These are phyloP conservation scores for Rhizoglyphus robini DNA, from an alignment of 1,140 invertebrate genomes.

Conservation along the genomic window DNA sequence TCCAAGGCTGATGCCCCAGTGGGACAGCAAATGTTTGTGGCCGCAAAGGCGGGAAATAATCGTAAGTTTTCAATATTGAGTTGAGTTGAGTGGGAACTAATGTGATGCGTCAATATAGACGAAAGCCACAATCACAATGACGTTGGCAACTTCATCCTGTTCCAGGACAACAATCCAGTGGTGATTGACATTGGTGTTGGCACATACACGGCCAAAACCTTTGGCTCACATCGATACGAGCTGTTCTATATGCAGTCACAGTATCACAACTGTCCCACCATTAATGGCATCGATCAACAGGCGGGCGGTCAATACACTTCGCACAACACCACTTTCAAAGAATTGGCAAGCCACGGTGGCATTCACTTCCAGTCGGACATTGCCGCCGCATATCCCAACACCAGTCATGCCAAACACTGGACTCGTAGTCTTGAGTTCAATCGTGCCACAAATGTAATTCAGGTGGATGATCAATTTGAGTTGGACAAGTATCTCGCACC, in stretches of 20 bases:
- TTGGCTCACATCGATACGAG: not conserved
- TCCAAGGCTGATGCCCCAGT: not conserved
- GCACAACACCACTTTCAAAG: not conserved
- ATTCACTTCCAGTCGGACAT: not conserved
- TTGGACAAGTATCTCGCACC: not conserved
- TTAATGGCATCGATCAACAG: not conserved
- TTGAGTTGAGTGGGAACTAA: too few relatives aligned
- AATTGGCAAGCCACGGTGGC: not conserved
- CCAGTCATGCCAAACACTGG: not conserved
- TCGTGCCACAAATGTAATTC: not conserved
- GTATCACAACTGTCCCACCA: too few relatives aligned
- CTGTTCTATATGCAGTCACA: too few relatives aligned
- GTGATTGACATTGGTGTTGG: too few relatives aligned
- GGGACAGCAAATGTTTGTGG: not conserved
- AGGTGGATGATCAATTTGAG: not conserved
- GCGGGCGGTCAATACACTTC: not conserved
- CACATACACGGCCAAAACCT: conserved; percentile 4
- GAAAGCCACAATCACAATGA: conserved; percentile 15
- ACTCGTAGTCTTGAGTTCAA: not conserved
- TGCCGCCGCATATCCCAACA: not conserved
- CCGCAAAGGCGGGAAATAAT: conserved; percentile 6
- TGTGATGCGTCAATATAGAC: too few relatives aligned
- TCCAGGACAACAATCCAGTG: not conserved
- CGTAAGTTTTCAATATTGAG: not conserved
- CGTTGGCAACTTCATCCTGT: not conserved